Evolutionary conservation across 2,888 invertebrate genomes (phyloP), one percentile per base, ranked within the genome.

Genomic region (Parnassius apollo): DNA sequence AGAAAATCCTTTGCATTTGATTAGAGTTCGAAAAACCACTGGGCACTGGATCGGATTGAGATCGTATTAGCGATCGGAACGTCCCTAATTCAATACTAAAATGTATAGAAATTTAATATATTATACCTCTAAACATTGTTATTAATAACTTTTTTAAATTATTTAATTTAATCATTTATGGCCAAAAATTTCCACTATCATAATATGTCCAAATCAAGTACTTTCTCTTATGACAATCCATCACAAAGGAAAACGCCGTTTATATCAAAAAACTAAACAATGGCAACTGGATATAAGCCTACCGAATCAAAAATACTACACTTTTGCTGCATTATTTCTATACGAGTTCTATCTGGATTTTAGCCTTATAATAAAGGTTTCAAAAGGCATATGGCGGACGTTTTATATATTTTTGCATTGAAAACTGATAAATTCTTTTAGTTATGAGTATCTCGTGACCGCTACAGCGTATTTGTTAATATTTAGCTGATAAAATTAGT

Each of bases 301-400:
- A 60, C 72, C 60, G 82, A 86, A 77, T 80, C 66, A 58, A 72
- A 74, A 70, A 73, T 65, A 62, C 53, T 51, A 58, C 55, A 9
- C 4, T 55, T 62, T 63, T 25, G n/a, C 59, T 59, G 13, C 62
- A 54, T 66, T 57, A 48, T 60, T 59, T 49, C 64, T 58, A 55
- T 59, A 52, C 57, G 65, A 62, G 54, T n/a, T 52, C 54, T 65
- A 50, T 61, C 68, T 66, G 68, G 69, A 71, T 80, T 71, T 83
- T 80, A 65, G 69, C 72, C 68, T 78, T 66, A 61, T 81, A 80
- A 79, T 81, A 85, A 81, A 88, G 84, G 86, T 89, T 85, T 86
- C 89, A 90, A 89, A 92, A 91, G 88, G 92, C 91, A 91, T 91
- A 92, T 92, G 92, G 92, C 92, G 92, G 92, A 92, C 89, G 88